These are phyloP conservation scores for Psilanteris sp. DNA, from an alignment of 1,140 invertebrate species.

Conservation along the genomic window DNA sequence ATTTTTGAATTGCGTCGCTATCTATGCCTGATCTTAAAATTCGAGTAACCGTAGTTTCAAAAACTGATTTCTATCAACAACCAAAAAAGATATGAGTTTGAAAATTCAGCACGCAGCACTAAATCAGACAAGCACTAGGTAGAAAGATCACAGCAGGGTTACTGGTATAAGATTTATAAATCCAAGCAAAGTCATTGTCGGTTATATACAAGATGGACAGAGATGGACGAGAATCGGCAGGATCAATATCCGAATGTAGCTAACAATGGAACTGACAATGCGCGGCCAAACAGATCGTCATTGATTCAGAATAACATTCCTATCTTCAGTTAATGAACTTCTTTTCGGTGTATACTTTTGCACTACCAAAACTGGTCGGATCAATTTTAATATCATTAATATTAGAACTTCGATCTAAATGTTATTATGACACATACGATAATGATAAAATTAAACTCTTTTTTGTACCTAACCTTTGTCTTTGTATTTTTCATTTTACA, in stretches of 20 bases:
- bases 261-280: conserved; percentile 61
- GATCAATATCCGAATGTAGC: conserved; percentile 45
- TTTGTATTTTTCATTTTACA: too few species aligned
- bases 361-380: conserved; percentile 16
- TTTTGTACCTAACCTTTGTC: too few species aligned
- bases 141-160: conserved; percentile 34
- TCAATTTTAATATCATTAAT: conserved; percentile 43
- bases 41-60: conserved; percentile 7
- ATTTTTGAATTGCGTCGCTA: conserved; percentile 14
- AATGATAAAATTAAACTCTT: conserved; percentile 28
- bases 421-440: conserved; percentile 55
- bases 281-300: conserved; percentile 59
- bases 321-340: conserved; percentile 39
- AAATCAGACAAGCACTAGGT: conserved; percentile 5
- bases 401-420: conserved; percentile 21
- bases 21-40: conserved; percentile 21
- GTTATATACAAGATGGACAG: conserved; percentile 44
- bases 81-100: conserved; percentile 21
- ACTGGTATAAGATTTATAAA: conserved; percentile 55
- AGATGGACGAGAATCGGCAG: conserved; percentile 56
- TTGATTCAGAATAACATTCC: conserved; percentile 60
- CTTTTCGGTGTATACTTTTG: conserved; percentile 34
- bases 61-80: conserved; percentile 47
- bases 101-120: conserved; percentile 14
- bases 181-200: conserved; percentile 57